Conservation (phyloP, 1,140 invertebrate genomes). For the Musca vetustissima region DNA sequence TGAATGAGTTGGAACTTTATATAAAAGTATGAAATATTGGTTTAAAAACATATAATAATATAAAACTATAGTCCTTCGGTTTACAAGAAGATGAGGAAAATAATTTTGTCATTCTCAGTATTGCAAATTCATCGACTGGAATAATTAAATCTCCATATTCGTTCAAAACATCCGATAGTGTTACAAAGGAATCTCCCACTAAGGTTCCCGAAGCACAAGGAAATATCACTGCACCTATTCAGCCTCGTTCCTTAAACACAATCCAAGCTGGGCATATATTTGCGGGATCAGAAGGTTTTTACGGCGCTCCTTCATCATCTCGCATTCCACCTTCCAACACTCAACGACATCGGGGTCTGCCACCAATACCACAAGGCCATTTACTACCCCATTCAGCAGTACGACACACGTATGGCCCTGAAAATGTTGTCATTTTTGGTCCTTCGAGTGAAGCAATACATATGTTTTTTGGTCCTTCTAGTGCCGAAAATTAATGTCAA, state of each 20-base stretch:
- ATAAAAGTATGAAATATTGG: no score
- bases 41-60: no score
- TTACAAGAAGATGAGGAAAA: no score
- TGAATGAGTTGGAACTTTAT: no score
- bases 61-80: no score
- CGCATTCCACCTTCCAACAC: background rate
- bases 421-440: no score
- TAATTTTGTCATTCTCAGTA: no score
- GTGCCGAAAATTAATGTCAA: no score
- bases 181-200: slow-evolving; percentile 48
- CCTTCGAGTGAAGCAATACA: no score
- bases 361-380: slow-evolving; percentile 30
- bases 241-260: slow-evolving; percentile 65
- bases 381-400: slow-evolving; percentile 36
- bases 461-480: no score
- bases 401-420: slow-evolving; percentile 50
- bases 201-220: background rate
- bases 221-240: slow-evolving; percentile 25
- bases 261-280: slow-evolving; percentile 61
- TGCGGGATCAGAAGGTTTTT: slow-evolving; percentile 28
- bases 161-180: slow-evolving; percentile 38
- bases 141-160: slow-evolving; percentile 52
- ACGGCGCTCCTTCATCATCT: slow-evolving; percentile 6
- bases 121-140: background rate
- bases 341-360: slow-evolving; percentile 34